These are phyloP conservation scores for Nesoenas mayeri DNA, from an alignment of 2,113 vertebrate species.

Conservation along the genomic window DNA sequence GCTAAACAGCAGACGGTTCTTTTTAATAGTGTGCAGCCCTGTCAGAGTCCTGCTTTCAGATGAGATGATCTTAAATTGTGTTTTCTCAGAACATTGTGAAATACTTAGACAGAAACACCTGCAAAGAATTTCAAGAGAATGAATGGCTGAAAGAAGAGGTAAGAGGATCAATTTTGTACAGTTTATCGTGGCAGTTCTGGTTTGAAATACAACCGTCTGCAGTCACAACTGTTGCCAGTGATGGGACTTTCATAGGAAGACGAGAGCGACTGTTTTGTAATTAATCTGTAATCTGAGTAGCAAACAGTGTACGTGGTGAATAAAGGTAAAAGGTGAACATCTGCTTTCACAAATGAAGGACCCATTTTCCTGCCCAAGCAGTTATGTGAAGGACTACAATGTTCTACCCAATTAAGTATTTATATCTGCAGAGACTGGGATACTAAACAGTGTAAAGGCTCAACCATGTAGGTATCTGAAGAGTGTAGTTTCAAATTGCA, in stretches of 20 bases:
- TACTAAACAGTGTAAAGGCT: background rate
- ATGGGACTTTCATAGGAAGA: background rate
- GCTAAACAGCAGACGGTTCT: background rate
- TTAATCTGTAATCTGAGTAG: background rate
- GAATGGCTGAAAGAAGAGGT: conserved; percentile 82
- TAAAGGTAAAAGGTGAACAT: background rate
- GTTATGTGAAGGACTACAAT: background rate
- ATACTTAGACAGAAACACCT: conserved; percentile 69
- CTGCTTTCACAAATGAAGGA: background rate
- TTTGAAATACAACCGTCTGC: background rate
- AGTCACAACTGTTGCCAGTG: background rate
- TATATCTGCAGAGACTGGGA: background rate
- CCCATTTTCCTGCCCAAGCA: background rate
- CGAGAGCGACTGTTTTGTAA: background rate
- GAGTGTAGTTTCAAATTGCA: background rate
- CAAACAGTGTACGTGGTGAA: background rate
- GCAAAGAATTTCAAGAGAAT: conserved; percentile 77
- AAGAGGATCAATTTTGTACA: background rate
- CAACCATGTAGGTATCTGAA: background rate
- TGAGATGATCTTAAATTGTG: conserved; percentile 12
- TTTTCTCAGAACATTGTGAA: conserved; percentile 74
- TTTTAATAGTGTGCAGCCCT: background rate
- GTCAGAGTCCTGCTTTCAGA: background rate
- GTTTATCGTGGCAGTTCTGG: background rate
- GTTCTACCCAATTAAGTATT: background rate